Conservation (phyloP, 2,113 vertebrate genomes). For the Bubo scandiacus region DNA sequence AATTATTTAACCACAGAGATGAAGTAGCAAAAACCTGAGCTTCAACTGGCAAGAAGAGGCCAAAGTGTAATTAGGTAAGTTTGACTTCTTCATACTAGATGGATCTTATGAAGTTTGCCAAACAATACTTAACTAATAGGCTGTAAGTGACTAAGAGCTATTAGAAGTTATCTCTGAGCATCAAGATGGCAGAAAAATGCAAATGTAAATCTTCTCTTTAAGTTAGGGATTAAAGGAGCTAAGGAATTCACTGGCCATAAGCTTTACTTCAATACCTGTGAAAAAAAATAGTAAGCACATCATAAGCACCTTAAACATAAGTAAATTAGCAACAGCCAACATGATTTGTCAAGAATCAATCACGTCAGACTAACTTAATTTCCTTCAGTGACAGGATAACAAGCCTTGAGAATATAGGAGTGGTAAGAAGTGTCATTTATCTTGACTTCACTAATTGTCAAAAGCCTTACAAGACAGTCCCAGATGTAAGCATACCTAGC, state of each 20-base stretch:
- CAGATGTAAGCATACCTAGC: neutral
- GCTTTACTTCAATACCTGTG: neutral
- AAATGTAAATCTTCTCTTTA: neutral
- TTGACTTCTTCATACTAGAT: neutral
- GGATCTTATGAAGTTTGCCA: neutral
- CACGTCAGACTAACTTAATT: neutral
- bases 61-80: neutral
- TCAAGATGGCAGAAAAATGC: neutral
- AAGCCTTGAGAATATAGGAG: neutral
- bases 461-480: neutral
- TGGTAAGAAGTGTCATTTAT: neutral
- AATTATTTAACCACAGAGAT: neutral
- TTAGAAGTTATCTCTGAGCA: neutral
- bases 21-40: neutral
- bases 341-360: neutral
- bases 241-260: neutral
- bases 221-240: neutral
- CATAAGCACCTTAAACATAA: neutral
- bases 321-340: neutral
- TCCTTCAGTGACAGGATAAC: neutral
- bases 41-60: neutral
- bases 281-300: neutral
- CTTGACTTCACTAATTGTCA: neutral
- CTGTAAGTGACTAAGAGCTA: neutral
- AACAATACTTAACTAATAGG: neutral